Percentiles rank a stretch among this genome's conserved stretches.
These are phyloP conservation scores for Prenolepis imparis DNA, from an alignment of 2,888 invertebrate species.

Conservation along the genomic window DNA sequence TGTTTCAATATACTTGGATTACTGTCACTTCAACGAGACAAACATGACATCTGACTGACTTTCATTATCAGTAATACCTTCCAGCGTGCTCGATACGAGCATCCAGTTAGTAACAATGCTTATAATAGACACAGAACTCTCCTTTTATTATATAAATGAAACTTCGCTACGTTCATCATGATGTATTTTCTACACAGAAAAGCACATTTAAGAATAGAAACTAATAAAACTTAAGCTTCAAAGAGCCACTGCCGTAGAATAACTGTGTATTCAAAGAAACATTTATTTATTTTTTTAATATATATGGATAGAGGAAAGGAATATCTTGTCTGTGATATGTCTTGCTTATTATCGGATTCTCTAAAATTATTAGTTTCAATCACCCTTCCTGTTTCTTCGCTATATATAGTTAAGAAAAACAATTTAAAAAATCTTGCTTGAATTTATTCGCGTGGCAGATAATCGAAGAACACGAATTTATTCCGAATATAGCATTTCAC, in stretches of 20 bases:
- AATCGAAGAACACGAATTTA: not conserved
- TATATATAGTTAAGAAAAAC: not conserved
- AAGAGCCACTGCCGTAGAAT: not conserved
- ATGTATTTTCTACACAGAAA: not conserved
- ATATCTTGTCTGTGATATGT: not conserved
- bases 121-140: slow-evolving; percentile 11
- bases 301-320: not conserved
- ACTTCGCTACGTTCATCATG: slow-evolving; percentile 4
- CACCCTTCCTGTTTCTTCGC: not conserved
- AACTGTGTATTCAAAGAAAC: not conserved
- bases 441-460: not conserved
- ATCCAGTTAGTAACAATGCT: not conserved
- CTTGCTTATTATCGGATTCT: not conserved
- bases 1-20: not conserved
- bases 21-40: slow-evolving; percentile 7
- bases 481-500: not conserved
- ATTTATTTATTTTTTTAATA: slow-evolving; percentile 5
- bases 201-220: slow-evolving; percentile 12
- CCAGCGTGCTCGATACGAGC: not conserved
- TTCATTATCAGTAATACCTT: not conserved
- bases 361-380: slow-evolving; percentile 14
- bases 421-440: not conserved
- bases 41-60: not conserved
- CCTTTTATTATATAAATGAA: not conserved
- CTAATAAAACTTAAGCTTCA: slow-evolving; percentile 33